Evolutionary conservation across 2,888 invertebrate species (phyloP), one percentile per base, ranked within the genome.

Genomic region (Nycteola revayana): DNA sequence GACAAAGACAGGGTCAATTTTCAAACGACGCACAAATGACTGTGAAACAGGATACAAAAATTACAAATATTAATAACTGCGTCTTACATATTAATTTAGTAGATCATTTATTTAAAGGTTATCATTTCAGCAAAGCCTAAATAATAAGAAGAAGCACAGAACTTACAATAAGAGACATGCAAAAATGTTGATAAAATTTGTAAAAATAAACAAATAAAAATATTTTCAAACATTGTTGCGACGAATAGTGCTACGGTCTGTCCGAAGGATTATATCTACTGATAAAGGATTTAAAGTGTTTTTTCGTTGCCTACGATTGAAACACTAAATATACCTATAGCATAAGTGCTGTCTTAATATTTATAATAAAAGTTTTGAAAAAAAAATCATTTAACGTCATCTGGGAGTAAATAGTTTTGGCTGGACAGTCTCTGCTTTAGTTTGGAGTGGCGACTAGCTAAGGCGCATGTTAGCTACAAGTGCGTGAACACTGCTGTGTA

Each of bases 141-240:
- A 86, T 79, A 70, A 83, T 78, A 77, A 80, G 69, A 85, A 83
- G 65, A 85, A 86, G 84, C 85, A 56, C 51, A 65, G 64, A 73
- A 66, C 52, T 56, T 44, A 56, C 51, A 53, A 63, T 60, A 51
- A 43, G n/a, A 49, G 26, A 26, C 75, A 75, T 71, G 72, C 74
- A 63, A 49, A 48, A n/a, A 66, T 38, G 54, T 58, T 42, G 24
- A 50, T 36, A 43, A 39, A 39, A 45, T 40, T 39, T 31, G 44
- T 37, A 50, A 47, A 52, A 47, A 42, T 24, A 25, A n/a, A n/a
- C n/a, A 39, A 38, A 39, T 14, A 43, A 14, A 14, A 14, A 14
- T 14, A 35, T 38, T 29, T 34, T 38, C 34, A 39, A 49, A 44
- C 33, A 49, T 42, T 44, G 42, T 47, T 51, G 55, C 56, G 33